Evolutionary conservation across 2,888 invertebrate species (phyloP).

Genomic region (Drymonia ruficornis): DNA sequence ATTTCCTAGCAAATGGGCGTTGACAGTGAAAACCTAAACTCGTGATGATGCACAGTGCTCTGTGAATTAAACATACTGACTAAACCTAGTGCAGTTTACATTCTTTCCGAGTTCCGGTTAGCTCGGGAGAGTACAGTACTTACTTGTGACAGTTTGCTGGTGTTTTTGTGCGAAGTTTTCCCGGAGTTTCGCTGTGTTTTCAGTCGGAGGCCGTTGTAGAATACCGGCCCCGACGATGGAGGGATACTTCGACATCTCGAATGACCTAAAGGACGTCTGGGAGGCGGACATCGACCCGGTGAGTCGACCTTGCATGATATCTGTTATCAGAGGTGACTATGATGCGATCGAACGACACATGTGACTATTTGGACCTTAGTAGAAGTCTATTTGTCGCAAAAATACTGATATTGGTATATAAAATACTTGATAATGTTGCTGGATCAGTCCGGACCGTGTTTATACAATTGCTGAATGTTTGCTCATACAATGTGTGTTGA

Average conservation of each 20-base stretch:
- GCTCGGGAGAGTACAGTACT: conserved; percentile 59
- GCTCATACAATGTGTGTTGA: conserved; percentile 6
- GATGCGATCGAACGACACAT: conserved; percentile 24
- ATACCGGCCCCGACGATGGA: conserved; percentile 85
- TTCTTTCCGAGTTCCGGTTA: conserved; percentile 56
- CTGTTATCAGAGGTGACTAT: conserved; percentile 57
- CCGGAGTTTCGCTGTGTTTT: conserved; percentile 55
- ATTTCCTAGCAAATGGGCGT: conserved; percentile 71
- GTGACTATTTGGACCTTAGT: conserved; percentile 11
- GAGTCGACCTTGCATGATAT: conserved; percentile 81
- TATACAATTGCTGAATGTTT: conserved; percentile 8
- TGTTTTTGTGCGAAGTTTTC: conserved; percentile 64
- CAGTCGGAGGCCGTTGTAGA: conserved; percentile 67
- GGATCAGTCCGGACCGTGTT: conserved; percentile 1
- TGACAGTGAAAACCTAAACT: conserved; percentile 76
- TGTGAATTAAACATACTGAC: conserved; percentile 48
- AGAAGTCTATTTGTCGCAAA: conserved; percentile 4
- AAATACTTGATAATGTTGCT: background rate
- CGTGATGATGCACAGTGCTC: conserved; percentile 72
- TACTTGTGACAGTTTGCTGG: conserved; percentile 69
- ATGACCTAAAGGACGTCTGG: conserved; percentile 92
- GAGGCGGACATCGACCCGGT: conserved; percentile 93
- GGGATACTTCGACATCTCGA: conserved; percentile 90
- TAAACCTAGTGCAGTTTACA: conserved; percentile 56
- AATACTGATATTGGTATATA: background rate